Evolutionary conservation across 2,113 vertebrate species (phyloP), one percentile per base, ranked within the genome.

Genomic region (Perognathus longimembris): DNA sequence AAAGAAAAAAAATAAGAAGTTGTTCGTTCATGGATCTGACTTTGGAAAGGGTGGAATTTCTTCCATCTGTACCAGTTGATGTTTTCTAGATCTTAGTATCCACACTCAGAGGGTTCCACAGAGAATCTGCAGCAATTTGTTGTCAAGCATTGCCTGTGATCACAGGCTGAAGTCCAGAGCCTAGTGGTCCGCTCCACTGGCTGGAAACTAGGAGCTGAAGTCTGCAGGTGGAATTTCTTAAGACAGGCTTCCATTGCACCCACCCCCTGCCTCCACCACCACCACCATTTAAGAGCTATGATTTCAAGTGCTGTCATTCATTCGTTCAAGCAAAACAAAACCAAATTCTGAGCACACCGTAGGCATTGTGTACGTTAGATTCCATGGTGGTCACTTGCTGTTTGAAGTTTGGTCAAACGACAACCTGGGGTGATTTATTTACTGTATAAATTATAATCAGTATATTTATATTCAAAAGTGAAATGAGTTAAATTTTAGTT

Each of bases 291-390:
- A 18, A n/a, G n/a, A n/a, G 10, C 59, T 92, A 17, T 45, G 24
- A 73, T 61, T 76, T 59, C 28, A 36, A 40, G 34, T 36, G 34
- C 6, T 32, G 22, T 59, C 57, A 59, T 59, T 59, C 57, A 32
- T 34, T 71, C 32, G 11, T 67, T 14, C 45, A 45, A 45, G 2
- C 36, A 21, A 38, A 64, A 38, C 50, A 61, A 57, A 74, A 30
- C n/a, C 12, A 26, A 45, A 45, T n/a, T 24, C 28, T 7, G 2
- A 4, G 50, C 30, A 61, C 64, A 0, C 3, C 0, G 32, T 18
- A 59, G 74, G 32, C 0, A 2, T 42, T 6, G 3, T 4, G 5
- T 22, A 2, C 24, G 42, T 10, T 40, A 28, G 57, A 30, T 14
- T 45, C 45, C 12, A 12, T 11, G 45, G 45, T 45, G 45, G 45